Base-by-base conservation (phyloP, 2,888 invertebrate genomes). In the Dione juno region DNA sequence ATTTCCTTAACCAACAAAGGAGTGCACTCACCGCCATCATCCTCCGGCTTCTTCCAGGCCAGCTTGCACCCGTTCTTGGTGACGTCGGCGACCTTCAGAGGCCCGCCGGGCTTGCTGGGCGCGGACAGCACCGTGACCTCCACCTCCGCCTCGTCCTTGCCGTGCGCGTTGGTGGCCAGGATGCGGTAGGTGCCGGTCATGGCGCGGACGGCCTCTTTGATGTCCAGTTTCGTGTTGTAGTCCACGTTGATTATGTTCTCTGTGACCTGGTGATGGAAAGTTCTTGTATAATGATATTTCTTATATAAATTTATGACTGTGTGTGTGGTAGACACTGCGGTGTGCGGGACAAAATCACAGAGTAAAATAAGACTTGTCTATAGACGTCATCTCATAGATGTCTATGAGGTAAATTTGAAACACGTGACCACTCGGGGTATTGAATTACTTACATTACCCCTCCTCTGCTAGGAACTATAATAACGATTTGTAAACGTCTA, bases 111-210 rank as follows among this genome's bases (percentile, higher is more conserved):
- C 81, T 96, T 97, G 73, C 96, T 94, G 6, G 99, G 98, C 9
- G 97, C 95, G 53, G 96, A 94, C 52, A 94, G 83, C n/a, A 99
- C 96, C 0, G 98, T 98, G 67, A 99, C 95, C 90, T 99, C 98
- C 11, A 99, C 97, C 40, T 98, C 97, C 0, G 98, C 98, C 79
- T 98, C 97, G 84, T 99, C 99, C 72, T 95, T 95, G 45, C 99
- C 99, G 81, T 98, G 97, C 74, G 97, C 95, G 90, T 99, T 99
- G 64, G 96, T 96, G 1, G 99, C 98, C 63, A 96, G 94, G 77
- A 99, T 97, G 81, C 96, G 97, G 93, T 99, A 99, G 0, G 97
- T 94, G 50, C 98, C 99, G 7, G 98, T 97, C 89, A 99, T 97
- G 76, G 96, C 95, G 37, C 99, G 95, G 0, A 95, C 89, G 0